Conservation (phyloP, 2,113 vertebrate genomes). For the Saguinus midas region DNA sequence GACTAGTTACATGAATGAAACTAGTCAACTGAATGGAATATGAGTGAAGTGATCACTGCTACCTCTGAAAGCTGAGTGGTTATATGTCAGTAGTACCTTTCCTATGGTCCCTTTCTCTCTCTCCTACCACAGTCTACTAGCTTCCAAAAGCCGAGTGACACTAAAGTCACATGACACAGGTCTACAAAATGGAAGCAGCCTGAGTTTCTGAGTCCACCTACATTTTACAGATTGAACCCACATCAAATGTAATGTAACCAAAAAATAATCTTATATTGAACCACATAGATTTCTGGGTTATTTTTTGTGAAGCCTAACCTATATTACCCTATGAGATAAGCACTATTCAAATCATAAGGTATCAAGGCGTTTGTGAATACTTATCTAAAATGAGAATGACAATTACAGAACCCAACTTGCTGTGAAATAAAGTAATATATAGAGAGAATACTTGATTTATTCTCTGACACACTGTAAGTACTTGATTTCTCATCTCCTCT, state of each 20-base stretch:
- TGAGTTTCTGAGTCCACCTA: not conserved
- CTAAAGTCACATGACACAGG: not conserved
- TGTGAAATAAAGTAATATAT: not conserved
- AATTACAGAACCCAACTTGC: not conserved
- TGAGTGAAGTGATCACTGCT: not conserved
- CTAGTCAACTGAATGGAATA: not conserved
- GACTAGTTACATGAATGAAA: not conserved
- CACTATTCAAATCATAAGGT: not conserved
- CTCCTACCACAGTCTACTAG: not conserved
- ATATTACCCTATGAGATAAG: not conserved
- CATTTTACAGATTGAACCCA: not conserved
- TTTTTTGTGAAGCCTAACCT: not conserved
- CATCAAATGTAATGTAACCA: not conserved
- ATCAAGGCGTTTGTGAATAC: not conserved
- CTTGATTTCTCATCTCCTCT: not conserved
- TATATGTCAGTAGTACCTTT: not conserved
- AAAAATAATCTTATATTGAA: not conserved
- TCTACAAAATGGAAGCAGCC: not conserved
- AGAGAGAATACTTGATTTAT: not conserved
- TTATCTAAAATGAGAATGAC: not conserved
- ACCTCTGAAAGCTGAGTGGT: not conserved
- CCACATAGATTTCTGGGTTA: not conserved
- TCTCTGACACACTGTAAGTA: not conserved
- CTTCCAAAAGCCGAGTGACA: not conserved
- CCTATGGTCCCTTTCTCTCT: not conserved